These are phyloP conservation scores for Cyclophora punctaria DNA, from an alignment of 2,888 invertebrate genomes.

Conservation along the genomic window DNA sequence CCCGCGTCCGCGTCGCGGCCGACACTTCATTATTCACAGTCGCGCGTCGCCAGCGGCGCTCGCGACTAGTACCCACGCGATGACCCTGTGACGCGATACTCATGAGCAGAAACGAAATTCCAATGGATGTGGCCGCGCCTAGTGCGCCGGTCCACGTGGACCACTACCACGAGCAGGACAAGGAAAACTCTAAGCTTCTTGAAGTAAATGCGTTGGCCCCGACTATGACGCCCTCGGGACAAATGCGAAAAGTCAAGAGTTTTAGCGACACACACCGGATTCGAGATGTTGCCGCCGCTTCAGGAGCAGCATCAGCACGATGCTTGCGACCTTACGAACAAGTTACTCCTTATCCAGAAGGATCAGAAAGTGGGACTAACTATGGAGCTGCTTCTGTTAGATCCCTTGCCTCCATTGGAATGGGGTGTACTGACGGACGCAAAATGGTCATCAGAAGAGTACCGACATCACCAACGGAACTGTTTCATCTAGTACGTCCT, in stretches of 20 bases:
- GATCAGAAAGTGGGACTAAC: constrained; percentile 77
- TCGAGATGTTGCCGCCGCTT: constrained; percentile 59
- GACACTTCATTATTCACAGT: constrained; percentile 48
- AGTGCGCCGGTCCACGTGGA: constrained; percentile 64
- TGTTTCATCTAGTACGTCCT: constrained; percentile 89
- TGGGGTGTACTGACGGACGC: constrained; percentile 91
- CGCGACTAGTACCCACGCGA: constrained; percentile 61
- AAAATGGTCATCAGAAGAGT: constrained; percentile 89
- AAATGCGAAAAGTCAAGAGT: constrained; percentile 71
- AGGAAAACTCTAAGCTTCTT: constrained; percentile 60
- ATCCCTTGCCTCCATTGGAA: constrained; percentile 88
- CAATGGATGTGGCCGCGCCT: constrained; percentile 61
- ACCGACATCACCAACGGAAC: constrained; percentile 88
- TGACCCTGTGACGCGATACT: constrained; percentile 68
- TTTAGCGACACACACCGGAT: constrained; percentile 68
- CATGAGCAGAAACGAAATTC: constrained; percentile 63
- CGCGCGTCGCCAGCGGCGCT: constrained; percentile 65
- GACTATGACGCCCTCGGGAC: constrained; percentile 63
- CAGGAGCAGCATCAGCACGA: constrained; percentile 65
- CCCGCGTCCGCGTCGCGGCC: constrained; percentile 2
- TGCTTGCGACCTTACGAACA: constrained; percentile 68
- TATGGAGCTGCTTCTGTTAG: constrained; percentile 83
- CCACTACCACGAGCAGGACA: constrained; percentile 51
- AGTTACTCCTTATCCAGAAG: constrained; percentile 67
- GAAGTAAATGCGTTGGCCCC: constrained; percentile 45